Conservation (phyloP, 1,140 invertebrate genomes). For the Ditylenchus dipsaci region DNA sequence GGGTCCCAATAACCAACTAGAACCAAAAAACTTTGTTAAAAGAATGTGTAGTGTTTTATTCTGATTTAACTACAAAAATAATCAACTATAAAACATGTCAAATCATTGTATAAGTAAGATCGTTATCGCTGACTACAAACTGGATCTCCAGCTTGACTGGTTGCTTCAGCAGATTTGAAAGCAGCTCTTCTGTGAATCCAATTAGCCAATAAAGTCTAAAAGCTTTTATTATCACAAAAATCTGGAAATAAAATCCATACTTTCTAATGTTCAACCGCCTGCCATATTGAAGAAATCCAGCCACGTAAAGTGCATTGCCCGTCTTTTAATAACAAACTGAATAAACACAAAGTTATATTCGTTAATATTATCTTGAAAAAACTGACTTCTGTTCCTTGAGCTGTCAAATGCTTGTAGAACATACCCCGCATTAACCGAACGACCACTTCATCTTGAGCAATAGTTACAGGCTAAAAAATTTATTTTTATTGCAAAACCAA, state of each 20-base stretch:
- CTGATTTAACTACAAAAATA: no score
- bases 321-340: conserved; percentile 56
- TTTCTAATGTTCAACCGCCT: conserved; percentile 24
- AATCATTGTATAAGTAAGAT: conserved; percentile 52
- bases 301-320: conserved; percentile 50
- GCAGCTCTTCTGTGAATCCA: conserved; percentile 54
- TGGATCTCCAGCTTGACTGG: conserved; percentile 55
- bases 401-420: conserved; percentile 45
- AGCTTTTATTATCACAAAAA: conserved; percentile 8
- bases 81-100: no score
- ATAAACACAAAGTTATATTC: conserved; percentile 15
- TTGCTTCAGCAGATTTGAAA: conserved; percentile 54
- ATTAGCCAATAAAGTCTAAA: conserved; percentile 53
- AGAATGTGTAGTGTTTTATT: no score
- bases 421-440: conserved; percentile 55
- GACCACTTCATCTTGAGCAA: conserved; percentile 56
- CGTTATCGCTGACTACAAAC: conserved; percentile 48
- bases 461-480: conserved; percentile 15
- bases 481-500: no score
- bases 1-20: no score
- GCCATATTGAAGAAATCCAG: conserved; percentile 51
- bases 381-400: conserved; percentile 47
- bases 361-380: not conserved
- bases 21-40: no score
- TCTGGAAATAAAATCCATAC: not conserved